phyloP scores from a whole-genome alignment of 2,888 invertebrate species.

The Electrophaes corylata region DNA sequence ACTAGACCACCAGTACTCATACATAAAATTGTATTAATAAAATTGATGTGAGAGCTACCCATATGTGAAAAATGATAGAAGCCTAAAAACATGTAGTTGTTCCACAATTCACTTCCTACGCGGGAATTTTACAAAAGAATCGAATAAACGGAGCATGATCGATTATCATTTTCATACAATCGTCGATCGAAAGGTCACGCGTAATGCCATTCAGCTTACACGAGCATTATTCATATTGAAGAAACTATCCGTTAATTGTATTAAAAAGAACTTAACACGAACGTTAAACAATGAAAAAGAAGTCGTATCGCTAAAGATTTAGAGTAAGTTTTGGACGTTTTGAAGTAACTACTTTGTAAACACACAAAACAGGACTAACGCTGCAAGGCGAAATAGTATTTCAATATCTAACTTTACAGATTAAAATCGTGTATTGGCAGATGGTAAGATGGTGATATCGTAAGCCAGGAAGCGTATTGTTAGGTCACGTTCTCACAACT shows the following conservation, averaged over 20 bases:
- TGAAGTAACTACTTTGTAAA: constrained; percentile 56
- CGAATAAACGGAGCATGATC: constrained; percentile 70
- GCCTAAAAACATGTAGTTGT: constrained; percentile 13
- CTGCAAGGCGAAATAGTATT: constrained; percentile 30
- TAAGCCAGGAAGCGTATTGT: constrained; percentile 84
- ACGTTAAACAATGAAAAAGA: constrained; percentile 35
- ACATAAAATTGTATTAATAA: too few species aligned
- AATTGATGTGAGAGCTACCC: too few species aligned
- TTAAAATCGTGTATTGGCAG: constrained; percentile 59
- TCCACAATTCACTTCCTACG: constrained; percentile 32
- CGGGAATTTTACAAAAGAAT: constrained; percentile 66
- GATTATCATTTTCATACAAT: constrained; percentile 82
- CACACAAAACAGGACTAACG: constrained; percentile 20
- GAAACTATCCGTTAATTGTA: constrained; percentile 62
- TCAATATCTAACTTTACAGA: constrained; percentile 53
- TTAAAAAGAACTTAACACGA: constrained; percentile 43
- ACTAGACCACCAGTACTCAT: too few species aligned
- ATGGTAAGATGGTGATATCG: constrained; percentile 69
- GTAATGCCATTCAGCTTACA: constrained; percentile 75
- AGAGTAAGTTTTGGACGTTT: constrained; percentile 45
- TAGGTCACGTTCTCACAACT: constrained; percentile 84
- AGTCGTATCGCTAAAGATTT: constrained; percentile 35
- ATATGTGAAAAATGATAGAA: constrained; percentile 9
- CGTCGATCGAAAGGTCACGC: constrained; percentile 79
- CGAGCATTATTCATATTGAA: constrained; percentile 67